These are phyloP conservation scores for Neodontobutis hainanensis DNA, from an alignment of 2,113 vertebrate species.

Conservation along the genomic window DNA sequence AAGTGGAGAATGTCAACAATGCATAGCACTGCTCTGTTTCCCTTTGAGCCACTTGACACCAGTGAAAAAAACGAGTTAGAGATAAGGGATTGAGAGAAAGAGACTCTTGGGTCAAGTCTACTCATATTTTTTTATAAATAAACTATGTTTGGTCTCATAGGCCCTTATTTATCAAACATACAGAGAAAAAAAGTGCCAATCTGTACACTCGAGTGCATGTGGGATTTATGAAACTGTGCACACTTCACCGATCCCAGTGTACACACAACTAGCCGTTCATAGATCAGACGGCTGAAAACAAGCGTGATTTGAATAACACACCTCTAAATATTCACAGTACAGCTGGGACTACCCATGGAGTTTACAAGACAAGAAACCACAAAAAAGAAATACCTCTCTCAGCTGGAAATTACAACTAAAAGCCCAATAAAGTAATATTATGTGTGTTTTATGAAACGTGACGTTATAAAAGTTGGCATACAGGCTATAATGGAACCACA, in stretches of 20 bases:
- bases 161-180: neutral
- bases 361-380: neutral
- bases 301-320: slow-evolving; percentile 4
- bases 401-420: too few species aligned
- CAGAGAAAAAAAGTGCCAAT: neutral
- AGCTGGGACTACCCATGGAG: neutral
- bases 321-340: neutral
- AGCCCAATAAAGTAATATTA: too few species aligned
- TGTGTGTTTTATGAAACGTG: too few species aligned
- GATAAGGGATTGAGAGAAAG: neutral
- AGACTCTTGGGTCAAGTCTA: neutral
- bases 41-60: slow-evolving; percentile 7
- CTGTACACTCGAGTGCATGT: neutral
- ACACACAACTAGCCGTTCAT: neutral
- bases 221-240: neutral
- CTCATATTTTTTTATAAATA: neutral
- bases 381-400: too few species aligned
- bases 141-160: neutral
- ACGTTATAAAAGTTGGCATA: too few species aligned
- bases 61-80: neutral
- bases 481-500: too few species aligned
- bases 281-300: neutral
- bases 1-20: slow-evolving; percentile 30
- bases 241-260: neutral
- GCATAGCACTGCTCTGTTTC: slow-evolving; percentile 27